Conservation (phyloP, 2,113 vertebrate genomes). For the Rhinolophus sinicus region DNA sequence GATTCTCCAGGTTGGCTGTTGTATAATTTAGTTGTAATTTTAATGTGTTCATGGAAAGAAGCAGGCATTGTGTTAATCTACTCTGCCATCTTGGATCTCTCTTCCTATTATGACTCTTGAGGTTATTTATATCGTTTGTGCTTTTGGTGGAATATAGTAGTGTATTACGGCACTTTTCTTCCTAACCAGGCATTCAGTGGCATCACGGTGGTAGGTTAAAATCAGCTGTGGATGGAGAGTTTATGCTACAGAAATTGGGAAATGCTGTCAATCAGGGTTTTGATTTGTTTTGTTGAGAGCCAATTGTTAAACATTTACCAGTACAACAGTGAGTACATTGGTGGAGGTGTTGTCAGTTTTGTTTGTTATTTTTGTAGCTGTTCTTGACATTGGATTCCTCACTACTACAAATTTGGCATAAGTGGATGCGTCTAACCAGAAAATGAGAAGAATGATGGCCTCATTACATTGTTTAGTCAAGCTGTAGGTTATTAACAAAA, state of each 20-base stretch:
- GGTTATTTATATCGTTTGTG: not conserved
- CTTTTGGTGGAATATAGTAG: not conserved
- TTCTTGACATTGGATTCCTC: not conserved
- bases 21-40: no score
- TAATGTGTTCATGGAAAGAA: no score
- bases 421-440: not conserved
- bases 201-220: not conserved
- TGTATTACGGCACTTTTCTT: not conserved
- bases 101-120: not conserved
- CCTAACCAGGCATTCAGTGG: not conserved
- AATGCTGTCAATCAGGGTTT: not conserved
- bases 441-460: not conserved
- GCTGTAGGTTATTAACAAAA: not conserved
- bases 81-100: no score
- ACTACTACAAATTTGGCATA: not conserved
- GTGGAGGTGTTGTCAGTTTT: not conserved
- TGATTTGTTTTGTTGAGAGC: not conserved
- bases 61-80: no score
- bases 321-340: not conserved
- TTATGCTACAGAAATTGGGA: not conserved
- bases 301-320: not conserved
- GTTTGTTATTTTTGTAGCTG: not conserved
- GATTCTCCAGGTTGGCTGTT: no score
- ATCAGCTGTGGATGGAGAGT: not conserved
- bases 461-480: not conserved